Percentiles rank a stretch among this genome's conserved stretches.
These are phyloP conservation scores for Leptinotarsa tumamoca DNA, from an alignment of 2,888 invertebrate genomes.

Conservation along the genomic window DNA sequence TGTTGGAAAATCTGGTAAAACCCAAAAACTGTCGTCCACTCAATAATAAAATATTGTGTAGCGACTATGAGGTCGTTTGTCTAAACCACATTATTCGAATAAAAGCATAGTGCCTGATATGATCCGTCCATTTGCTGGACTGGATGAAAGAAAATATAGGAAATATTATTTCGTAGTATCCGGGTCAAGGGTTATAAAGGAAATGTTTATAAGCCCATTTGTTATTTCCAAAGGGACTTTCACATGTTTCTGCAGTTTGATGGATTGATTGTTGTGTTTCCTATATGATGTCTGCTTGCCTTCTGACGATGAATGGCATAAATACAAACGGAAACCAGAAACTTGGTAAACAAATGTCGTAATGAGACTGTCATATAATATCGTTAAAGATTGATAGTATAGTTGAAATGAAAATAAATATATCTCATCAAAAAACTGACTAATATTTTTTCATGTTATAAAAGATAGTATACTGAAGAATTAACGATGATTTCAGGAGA, in stretches of 20 bases:
- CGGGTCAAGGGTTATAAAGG: constrained; percentile 17
- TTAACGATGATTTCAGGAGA: too few relatives aligned
- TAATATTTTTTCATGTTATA: too few relatives aligned
- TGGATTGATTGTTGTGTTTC: constrained; percentile 23
- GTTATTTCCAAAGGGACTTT: constrained; percentile 11
- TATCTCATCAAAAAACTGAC: too few relatives aligned
- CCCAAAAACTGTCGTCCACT: too few relatives aligned
- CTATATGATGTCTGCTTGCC: constrained; percentile 9
- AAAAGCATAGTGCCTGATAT: background rate
- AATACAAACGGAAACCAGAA: constrained; percentile 14
- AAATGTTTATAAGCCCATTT: constrained; percentile 25
- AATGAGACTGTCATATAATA: background rate
- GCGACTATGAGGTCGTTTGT: too few relatives aligned
- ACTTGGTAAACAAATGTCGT: constrained; percentile 17
- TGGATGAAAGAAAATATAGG: constrained; percentile 7
- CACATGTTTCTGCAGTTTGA: constrained; percentile 16
- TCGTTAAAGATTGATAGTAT: too few relatives aligned
- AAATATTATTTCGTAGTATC: constrained; percentile 19
- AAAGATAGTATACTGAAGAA: too few relatives aligned
- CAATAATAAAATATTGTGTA: too few relatives aligned
- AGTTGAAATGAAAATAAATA: too few relatives aligned
- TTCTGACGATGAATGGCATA: constrained; percentile 19
- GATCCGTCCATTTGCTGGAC: constrained; percentile 11
- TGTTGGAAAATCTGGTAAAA: too few relatives aligned
- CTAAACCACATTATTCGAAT: background rate